phyloP scores from a whole-genome alignment of 2,797 vertebrate species.

The Falco biarmicus region DNA sequence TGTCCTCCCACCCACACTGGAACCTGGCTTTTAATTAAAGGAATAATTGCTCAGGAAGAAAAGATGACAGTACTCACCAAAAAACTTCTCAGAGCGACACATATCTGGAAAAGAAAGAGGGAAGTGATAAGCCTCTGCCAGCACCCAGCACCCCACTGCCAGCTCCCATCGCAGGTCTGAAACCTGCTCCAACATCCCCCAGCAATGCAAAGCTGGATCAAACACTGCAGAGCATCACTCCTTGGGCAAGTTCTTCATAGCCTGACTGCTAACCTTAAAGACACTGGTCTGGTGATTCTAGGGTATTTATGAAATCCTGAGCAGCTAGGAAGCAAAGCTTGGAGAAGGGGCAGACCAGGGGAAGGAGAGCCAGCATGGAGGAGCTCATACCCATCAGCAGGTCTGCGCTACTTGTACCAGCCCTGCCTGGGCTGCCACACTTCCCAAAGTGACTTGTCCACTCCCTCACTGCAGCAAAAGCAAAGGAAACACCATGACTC shows the following conservation, averaged over 20 bases:
- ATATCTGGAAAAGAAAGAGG: constrained; percentile 31
- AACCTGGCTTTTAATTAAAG: background rate
- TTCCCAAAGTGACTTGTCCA: background rate
- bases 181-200: background rate
- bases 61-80: constrained; percentile 57
- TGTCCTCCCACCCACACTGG: background rate
- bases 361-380: background rate
- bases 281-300: background rate
- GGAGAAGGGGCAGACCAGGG: background rate
- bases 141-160: background rate
- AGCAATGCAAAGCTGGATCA: background rate
- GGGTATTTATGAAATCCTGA: background rate
- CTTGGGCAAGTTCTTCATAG: background rate
- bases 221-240: background rate
- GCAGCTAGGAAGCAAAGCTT: background rate
- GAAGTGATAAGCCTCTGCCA: background rate
- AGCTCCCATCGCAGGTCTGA: background rate
- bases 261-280: background rate
- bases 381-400: background rate
- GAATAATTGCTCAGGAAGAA: background rate
- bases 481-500: background rate
- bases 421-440: background rate
- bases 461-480: background rate
- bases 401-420: background rate
- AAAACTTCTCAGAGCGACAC: background rate